Conservation (phyloP, 2,113 vertebrate genomes). For the Leuciscus idus region DNA sequence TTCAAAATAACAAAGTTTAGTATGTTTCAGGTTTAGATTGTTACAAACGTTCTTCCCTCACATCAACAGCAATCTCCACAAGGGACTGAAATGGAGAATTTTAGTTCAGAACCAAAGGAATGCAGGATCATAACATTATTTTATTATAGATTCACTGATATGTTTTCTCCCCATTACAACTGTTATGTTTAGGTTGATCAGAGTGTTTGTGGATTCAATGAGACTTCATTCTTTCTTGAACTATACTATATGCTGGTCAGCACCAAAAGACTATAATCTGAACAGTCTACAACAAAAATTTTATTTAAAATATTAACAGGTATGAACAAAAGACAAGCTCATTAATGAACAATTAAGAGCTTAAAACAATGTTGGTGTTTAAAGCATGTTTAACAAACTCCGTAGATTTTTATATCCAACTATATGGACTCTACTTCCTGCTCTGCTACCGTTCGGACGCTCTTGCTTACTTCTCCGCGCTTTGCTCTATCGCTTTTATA, state of each 20-base stretch:
- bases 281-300: not conserved
- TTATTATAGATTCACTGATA: not conserved
- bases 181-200: not conserved
- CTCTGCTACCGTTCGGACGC: too few relatives aligned
- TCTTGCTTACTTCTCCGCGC: too few relatives aligned
- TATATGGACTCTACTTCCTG: too few relatives aligned
- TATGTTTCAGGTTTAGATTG: not conserved
- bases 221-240: not conserved
- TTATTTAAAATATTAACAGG: too few relatives aligned
- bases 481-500: too few relatives aligned
- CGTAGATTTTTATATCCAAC: too few relatives aligned
- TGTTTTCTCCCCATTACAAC: not conserved
- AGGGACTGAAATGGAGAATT: not conserved
- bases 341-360: too few relatives aligned
- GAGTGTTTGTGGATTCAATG: not conserved
- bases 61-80: not conserved
- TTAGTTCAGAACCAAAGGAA: not conserved
- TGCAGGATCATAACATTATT: not conserved
- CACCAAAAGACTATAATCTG: not conserved
- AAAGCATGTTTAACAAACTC: too few relatives aligned
- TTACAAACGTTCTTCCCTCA: not conserved
- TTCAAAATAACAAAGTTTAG: not conserved
- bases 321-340: too few relatives aligned
- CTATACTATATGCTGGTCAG: conserved; percentile 10
- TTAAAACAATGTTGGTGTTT: too few relatives aligned